Percentiles rank a stretch among this genome's conserved stretches.
phyloP scores from a whole-genome alignment of 1,140 invertebrate species.

The Apis cerana region DNA sequence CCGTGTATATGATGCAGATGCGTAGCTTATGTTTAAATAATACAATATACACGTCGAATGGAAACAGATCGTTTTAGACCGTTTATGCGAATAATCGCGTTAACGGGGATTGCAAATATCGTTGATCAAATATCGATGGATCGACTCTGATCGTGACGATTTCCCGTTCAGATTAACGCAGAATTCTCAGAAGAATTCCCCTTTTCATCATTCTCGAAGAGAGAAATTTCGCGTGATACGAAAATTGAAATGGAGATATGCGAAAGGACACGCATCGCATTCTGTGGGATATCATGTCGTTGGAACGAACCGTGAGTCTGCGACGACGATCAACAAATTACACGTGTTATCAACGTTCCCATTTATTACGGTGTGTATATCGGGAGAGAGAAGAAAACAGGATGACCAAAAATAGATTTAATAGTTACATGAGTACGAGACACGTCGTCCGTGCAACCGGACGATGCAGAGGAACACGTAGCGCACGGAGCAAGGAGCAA shows the following conservation, averaged over 20 bases:
- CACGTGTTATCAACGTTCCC: background rate
- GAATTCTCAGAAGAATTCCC: background rate
- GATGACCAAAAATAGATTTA: conserved; percentile 57
- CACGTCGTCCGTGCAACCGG: background rate
- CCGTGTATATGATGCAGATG: conserved; percentile 48
- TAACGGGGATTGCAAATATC: background rate
- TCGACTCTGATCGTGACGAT: too few relatives aligned
- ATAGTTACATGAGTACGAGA: conserved; percentile 33
- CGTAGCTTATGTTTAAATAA: conserved; percentile 55
- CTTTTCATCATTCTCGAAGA: background rate
- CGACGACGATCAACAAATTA: conserved; percentile 50
- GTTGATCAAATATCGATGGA: background rate
- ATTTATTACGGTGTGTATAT: background rate
- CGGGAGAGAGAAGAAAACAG: conserved; percentile 44
- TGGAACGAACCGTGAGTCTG: conserved; percentile 35
- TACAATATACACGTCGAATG: background rate
- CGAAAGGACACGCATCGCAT: background rate
- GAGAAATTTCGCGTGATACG: too few relatives aligned
- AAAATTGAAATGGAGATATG: background rate
- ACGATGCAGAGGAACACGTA: background rate
- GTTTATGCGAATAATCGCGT: background rate
- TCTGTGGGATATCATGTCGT: conserved; percentile 16
- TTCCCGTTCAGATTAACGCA: background rate
- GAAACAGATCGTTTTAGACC: background rate
- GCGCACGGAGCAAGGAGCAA: background rate